phyloP scores from a whole-genome alignment of 2,113 vertebrate species.

The Lepisosteus oculatus region DNA sequence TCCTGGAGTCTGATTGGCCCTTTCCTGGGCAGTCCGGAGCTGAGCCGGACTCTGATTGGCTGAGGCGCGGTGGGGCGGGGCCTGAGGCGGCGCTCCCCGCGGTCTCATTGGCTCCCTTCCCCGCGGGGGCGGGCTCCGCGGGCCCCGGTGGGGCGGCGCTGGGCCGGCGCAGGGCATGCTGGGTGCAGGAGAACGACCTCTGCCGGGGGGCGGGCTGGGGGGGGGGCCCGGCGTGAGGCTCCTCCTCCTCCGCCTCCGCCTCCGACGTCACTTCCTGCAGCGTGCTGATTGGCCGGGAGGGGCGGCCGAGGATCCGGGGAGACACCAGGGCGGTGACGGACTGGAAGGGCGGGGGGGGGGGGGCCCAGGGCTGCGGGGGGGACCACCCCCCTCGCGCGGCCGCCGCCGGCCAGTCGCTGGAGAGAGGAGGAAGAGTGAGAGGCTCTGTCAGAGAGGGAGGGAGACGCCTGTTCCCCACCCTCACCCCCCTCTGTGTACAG shows the following conservation, averaged over 20 bases:
- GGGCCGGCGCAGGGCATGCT: slow-evolving; percentile 66
- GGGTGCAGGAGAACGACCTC: slow-evolving; percentile 72
- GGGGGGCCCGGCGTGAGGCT: slow-evolving; percentile 64
- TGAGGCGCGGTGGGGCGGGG: slow-evolving; percentile 29
- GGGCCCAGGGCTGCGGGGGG: slow-evolving; percentile 64
- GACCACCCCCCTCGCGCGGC: slow-evolving; percentile 51
- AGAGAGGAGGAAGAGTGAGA: neutral
- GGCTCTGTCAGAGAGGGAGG: no score
- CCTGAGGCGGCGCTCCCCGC: slow-evolving; percentile 49
- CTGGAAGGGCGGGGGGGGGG: slow-evolving; percentile 58
- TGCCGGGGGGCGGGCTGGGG: slow-evolving; percentile 60
- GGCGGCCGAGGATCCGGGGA: slow-evolving; percentile 62
- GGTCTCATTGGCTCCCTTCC: slow-evolving; percentile 50
- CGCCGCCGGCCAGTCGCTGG: slow-evolving; percentile 63
- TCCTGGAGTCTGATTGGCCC: slow-evolving; percentile 32
- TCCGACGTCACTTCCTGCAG: slow-evolving; percentile 71
- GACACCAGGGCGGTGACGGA: slow-evolving; percentile 67
- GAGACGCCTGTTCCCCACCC: no score
- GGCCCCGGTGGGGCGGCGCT: slow-evolving; percentile 52
- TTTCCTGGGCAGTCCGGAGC: slow-evolving; percentile 18
- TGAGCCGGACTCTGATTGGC: slow-evolving; percentile 38
- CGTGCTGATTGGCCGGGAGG: slow-evolving; percentile 67
- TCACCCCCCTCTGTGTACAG: no score
- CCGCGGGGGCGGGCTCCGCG: slow-evolving; percentile 43
- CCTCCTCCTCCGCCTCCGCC: slow-evolving; percentile 63